Evolutionary conservation across 1,140 invertebrate genomes (phyloP).

Genomic region (Pseudomyrmex pallidus): DNA sequence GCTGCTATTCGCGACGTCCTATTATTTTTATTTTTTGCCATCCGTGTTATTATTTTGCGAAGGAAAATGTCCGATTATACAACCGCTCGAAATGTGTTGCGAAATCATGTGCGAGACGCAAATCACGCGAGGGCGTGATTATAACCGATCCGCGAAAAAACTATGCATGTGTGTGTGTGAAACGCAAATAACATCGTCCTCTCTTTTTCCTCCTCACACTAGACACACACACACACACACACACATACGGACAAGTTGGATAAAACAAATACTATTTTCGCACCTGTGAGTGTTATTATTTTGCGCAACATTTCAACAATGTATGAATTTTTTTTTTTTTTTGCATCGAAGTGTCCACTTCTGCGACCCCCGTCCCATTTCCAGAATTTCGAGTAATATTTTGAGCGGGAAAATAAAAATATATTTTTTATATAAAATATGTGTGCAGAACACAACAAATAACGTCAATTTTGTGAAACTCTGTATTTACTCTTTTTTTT

Average conservation of each 20-base stretch:
- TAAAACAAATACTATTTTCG: slow-evolving; percentile 1
- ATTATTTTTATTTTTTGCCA: not conserved
- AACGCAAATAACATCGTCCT: not conserved
- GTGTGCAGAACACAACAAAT: not conserved
- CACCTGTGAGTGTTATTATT: slow-evolving; percentile 12
- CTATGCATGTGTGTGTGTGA: slow-evolving; percentile 26
- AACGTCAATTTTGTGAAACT: not conserved
- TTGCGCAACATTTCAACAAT: not conserved
- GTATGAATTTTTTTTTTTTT: not conserved
- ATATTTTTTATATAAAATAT: slow-evolving; percentile 13
- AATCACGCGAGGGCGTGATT: not conserved
- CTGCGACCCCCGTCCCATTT: too few species aligned
- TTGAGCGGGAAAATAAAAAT: too few species aligned
- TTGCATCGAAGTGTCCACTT: too few species aligned
- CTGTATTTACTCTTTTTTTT: not conserved
- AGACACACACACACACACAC: too few species aligned
- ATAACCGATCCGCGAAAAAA: slow-evolving; percentile 4
- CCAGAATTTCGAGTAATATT: too few species aligned
- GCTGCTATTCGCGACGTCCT: not conserved
- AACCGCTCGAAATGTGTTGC: not conserved
- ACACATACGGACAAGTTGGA: not conserved
- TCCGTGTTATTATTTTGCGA: not conserved
- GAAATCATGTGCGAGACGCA: not conserved
- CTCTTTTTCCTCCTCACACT: not conserved
- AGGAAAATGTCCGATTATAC: not conserved